Percentiles rank a stretch among this genome's conserved stretches.
These are phyloP conservation scores for Chrysaora quinquecirrha DNA, from an alignment of 30 jellyfish, hydroid and myxozoan species.

Conservation along the genomic window DNA sequence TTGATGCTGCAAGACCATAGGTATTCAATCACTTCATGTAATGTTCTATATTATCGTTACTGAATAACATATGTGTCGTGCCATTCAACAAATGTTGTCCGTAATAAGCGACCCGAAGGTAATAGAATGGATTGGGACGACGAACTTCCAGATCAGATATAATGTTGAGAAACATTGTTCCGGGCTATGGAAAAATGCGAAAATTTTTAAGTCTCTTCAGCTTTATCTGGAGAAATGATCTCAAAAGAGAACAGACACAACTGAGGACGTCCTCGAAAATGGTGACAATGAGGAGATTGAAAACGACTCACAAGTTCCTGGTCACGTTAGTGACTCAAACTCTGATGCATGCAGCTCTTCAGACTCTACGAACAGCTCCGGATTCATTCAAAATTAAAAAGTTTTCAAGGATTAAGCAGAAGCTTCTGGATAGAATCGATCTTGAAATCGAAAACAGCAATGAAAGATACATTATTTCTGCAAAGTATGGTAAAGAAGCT, in stretches of 20 bases:
- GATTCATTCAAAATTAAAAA: background rate
- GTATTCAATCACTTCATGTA: background rate
- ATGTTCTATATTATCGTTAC: background rate
- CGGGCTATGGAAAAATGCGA: background rate
- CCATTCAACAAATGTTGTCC: too few species aligned
- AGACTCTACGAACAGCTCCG: too few species aligned
- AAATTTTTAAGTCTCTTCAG: background rate
- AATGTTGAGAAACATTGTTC: background rate
- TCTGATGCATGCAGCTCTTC: background rate
- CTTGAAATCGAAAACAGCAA: background rate
- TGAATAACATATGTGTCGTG: background rate
- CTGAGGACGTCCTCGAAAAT: background rate
- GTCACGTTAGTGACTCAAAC: background rate
- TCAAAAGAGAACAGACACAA: background rate
- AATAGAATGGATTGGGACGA: background rate
- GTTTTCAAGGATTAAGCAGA: background rate
- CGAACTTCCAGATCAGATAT: background rate
- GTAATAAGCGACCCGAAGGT: background rate
- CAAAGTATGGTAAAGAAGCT: conserved; percentile 4
- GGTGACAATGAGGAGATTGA: background rate
- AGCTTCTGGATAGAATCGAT: background rate
- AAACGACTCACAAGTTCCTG: background rate
- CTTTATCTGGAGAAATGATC: background rate
- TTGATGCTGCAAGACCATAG: background rate
- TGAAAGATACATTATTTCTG: conserved; percentile 28